Evolutionary conservation across 2,113 vertebrate species (phyloP).

Genomic region (Macheiramphus alcinus): DNA sequence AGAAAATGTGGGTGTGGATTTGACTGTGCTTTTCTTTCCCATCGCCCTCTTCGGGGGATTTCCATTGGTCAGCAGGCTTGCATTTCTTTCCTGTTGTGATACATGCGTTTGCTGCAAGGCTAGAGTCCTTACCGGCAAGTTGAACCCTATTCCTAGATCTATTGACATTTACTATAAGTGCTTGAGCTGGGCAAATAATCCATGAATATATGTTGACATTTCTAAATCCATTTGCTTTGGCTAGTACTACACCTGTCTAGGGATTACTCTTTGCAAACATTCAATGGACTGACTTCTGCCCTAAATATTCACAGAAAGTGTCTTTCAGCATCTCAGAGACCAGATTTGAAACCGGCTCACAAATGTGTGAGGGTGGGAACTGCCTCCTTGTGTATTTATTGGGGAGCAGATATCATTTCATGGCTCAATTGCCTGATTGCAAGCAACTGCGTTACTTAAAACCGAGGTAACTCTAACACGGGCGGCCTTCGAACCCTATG

Average conservation of each 20-base stretch:
- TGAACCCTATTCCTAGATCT: neutral
- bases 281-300: neutral
- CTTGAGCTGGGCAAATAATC: constrained; percentile 12
- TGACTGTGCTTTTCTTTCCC: neutral
- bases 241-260: constrained; percentile 24
- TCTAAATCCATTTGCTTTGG: constrained; percentile 47
- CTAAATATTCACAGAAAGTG: neutral
- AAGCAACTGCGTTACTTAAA: neutral
- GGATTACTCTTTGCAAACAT: constrained; percentile 3
- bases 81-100: neutral
- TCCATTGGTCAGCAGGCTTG: neutral
- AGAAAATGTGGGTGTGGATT: neutral
- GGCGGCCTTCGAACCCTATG: neutral
- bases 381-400: neutral
- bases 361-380: neutral
- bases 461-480: neutral
- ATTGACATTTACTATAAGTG: constrained; percentile 15
- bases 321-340: neutral
- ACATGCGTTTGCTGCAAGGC: neutral
- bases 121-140: neutral
- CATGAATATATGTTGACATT: constrained; percentile 31
- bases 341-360: neutral
- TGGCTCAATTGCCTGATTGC: neutral
- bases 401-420: neutral
- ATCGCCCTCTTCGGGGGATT: neutral